Percentiles rank a stretch among this genome's conserved stretches.
These are phyloP conservation scores for Heterodera filipjevi DNA, from an alignment of 2,888 invertebrate species.

Conservation along the genomic window DNA sequence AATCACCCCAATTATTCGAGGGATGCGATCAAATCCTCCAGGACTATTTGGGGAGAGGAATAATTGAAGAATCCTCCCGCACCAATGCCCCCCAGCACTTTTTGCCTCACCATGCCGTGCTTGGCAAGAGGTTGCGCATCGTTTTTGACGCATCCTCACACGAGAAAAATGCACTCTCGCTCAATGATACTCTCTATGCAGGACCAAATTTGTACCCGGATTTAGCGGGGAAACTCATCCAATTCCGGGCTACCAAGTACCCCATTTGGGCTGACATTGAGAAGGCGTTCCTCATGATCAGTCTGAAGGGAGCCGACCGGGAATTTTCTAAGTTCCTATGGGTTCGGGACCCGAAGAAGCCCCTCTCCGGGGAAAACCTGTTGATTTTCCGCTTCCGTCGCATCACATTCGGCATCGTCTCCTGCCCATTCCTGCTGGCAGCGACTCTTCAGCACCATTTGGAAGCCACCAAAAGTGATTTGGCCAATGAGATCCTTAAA, in stretches of 20 bases:
- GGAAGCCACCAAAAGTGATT: no score
- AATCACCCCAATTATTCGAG: no score
- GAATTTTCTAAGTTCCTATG: no score
- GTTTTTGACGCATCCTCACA: no score
- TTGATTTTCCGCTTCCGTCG: slow-evolving; percentile 15
- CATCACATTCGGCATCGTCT: not conserved
- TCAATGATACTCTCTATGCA: slow-evolving; percentile 42
- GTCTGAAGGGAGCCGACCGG: no score
- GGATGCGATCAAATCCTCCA: no score
- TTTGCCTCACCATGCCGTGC: slow-evolving; percentile 27
- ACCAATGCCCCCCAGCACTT: not conserved
- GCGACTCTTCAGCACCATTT: not conserved
- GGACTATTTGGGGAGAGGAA: no score
- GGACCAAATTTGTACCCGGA: slow-evolving; percentile 39
- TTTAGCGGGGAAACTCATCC: slow-evolving; percentile 37
- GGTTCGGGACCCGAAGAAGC: no score
- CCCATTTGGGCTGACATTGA: slow-evolving; percentile 38
- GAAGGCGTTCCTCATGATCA: slow-evolving; percentile 22
- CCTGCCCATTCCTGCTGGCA: not conserved
- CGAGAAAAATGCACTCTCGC: not conserved
- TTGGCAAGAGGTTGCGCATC: not conserved
- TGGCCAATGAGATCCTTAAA: no score
- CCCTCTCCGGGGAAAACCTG: no score
- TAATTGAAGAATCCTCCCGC: no score
- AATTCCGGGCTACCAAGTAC: slow-evolving; percentile 27